phyloP scores from a whole-genome alignment of 2,888 invertebrate genomes.

The Hydraecia micacea region DNA sequence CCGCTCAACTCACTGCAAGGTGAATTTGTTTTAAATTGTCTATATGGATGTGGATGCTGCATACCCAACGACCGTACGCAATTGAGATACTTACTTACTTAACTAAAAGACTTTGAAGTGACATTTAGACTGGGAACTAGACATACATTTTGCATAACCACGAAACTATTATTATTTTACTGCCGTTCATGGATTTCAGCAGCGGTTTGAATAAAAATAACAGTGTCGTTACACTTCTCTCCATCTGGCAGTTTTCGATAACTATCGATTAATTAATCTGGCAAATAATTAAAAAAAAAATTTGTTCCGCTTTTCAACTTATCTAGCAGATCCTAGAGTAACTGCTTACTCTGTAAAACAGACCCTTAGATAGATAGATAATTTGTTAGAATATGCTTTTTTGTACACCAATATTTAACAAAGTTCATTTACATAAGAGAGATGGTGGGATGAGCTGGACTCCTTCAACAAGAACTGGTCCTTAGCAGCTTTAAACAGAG shows the following conservation, averaged over 20 bases:
- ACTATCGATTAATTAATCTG: background rate
- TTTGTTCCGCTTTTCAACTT: background rate
- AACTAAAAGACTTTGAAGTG: conserved; percentile 14
- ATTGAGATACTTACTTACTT: too few relatives aligned
- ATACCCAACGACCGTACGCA: conserved; percentile 23
- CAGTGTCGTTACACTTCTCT: background rate
- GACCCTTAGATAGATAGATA: background rate
- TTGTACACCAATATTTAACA: background rate
- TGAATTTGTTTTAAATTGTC: conserved; percentile 51
- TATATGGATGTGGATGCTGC: conserved; percentile 14
- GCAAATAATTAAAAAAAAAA: background rate
- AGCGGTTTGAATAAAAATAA: conserved; percentile 18
- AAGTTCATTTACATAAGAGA: too few relatives aligned
- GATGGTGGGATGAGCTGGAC: too few relatives aligned
- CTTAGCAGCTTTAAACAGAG: too few relatives aligned
- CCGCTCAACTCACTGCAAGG: conserved; percentile 30
- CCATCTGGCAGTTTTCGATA: background rate
- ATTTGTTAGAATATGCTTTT: background rate
- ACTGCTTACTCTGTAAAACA: background rate
- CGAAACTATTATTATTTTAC: background rate
- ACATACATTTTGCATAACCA: background rate
- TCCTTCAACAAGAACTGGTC: too few relatives aligned
- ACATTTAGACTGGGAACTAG: conserved; percentile 11
- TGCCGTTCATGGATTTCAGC: background rate
- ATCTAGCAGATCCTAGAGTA: background rate